These are phyloP conservation scores for Agonopterix arenella DNA, from an alignment of 2,888 invertebrate species.

Conservation along the genomic window DNA sequence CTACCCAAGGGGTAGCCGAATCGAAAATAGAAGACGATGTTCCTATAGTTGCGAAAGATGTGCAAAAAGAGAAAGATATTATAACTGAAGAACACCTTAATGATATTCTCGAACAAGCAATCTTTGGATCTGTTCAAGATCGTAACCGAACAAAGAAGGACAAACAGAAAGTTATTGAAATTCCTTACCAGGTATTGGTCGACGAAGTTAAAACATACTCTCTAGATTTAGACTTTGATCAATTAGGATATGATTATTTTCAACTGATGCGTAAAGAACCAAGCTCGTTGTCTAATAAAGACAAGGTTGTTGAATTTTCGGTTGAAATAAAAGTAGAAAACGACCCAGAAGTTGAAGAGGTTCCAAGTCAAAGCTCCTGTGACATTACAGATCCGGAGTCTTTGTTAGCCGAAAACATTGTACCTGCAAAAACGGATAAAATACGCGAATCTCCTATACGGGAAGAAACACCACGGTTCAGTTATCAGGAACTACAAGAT, in stretches of 20 bases:
- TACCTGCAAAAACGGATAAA: no score
- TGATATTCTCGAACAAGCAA: constrained; percentile 66
- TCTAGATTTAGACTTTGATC: constrained; percentile 40
- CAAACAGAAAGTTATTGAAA: constrained; percentile 15
- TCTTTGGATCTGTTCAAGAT: constrained; percentile 80
- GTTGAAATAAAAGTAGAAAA: no score
- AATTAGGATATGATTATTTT: constrained; percentile 49
- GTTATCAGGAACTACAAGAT: constrained; percentile 30
- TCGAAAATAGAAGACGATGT: no score
- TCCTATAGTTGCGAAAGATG: no score
- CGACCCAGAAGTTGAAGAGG: no score
- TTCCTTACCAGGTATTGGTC: constrained; percentile 48
- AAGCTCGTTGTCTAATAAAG: no score
- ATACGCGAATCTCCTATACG: constrained; percentile 5
- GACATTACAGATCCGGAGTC: no score
- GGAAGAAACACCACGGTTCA: constrained; percentile 19
- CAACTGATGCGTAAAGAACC: constrained; percentile 28
- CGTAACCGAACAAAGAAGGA: constrained; percentile 44
- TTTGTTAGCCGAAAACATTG: no score
- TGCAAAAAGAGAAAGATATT: not conserved
- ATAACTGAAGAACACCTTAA: constrained; percentile 29
- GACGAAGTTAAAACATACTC: constrained; percentile 59
- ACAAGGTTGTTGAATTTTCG: no score
- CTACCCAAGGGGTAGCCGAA: no score
- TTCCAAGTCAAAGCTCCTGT: no score